Conservation (phyloP, 2,113 vertebrate genomes). For the Prolemur simus region DNA sequence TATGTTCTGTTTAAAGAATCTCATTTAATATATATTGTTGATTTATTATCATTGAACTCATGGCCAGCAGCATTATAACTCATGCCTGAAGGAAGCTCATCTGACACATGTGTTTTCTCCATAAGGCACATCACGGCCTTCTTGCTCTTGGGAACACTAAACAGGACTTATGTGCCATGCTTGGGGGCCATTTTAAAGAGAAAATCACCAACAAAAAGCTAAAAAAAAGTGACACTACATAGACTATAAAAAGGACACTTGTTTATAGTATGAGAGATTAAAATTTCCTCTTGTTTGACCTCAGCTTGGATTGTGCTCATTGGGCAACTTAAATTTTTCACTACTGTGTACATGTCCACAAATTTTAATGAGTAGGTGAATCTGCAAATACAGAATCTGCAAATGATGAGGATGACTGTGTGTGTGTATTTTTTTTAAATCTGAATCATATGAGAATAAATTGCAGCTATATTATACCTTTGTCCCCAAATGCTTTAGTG, state of each 20-base stretch:
- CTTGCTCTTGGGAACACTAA: background rate
- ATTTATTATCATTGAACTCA: background rate
- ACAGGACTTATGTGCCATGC: background rate
- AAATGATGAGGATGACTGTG: background rate
- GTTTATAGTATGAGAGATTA: background rate
- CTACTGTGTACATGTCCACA: background rate
- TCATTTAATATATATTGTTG: background rate
- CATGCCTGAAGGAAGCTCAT: too few species aligned
- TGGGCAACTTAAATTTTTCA: background rate
- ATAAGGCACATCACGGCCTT: background rate
- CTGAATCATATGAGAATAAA: background rate
- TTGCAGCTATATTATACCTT: background rate
- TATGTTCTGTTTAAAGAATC: background rate
- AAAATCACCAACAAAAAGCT: background rate
- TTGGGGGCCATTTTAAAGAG: background rate
- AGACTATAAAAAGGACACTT: background rate
- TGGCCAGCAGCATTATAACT: background rate
- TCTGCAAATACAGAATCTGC: background rate
- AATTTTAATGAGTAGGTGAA: background rate
- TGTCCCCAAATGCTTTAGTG: background rate
- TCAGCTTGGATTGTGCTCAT: background rate
- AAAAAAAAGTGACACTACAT: background rate
- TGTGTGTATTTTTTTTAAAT: background rate
- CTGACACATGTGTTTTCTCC: background rate
- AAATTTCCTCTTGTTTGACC: background rate